Evolutionary conservation across 2,888 invertebrate genomes (phyloP).

Genomic region (Andrena minutula): DNA sequence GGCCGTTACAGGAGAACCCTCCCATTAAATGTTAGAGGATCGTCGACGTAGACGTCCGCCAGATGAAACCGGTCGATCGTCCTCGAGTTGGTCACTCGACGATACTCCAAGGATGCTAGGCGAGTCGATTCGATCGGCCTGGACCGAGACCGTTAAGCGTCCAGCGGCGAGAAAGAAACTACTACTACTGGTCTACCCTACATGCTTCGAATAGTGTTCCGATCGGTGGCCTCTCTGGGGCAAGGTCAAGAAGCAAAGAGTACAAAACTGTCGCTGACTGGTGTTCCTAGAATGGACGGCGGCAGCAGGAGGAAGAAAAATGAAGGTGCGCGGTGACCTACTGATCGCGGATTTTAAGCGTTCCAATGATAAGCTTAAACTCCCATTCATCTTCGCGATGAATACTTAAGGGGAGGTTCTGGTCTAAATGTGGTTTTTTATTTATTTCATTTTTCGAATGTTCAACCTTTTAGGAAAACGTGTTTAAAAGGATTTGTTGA

Average conservation of each 20-base stretch:
- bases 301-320: slow-evolving; percentile 55
- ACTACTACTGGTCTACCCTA: slow-evolving; percentile 54
- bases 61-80: slow-evolving; percentile 32
- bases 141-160: slow-evolving; percentile 69
- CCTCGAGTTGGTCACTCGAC: slow-evolving; percentile 37
- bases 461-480: too few relatives aligned
- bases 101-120: slow-evolving; percentile 60
- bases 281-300: slow-evolving; percentile 47
- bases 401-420: too few relatives aligned
- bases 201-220: slow-evolving; percentile 68
- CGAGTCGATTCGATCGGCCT: slow-evolving; percentile 61
- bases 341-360: slow-evolving; percentile 62
- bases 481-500: too few relatives aligned
- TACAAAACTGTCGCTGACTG: slow-evolving; percentile 72
- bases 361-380: too few relatives aligned
- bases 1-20: neutral
- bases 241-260: slow-evolving; percentile 75
- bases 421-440: too few relatives aligned
- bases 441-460: too few relatives aligned
- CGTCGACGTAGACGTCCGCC: neutral
- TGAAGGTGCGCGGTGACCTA: slow-evolving; percentile 60
- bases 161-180: slow-evolving; percentile 62
- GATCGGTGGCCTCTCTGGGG: slow-evolving; percentile 73
- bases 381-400: too few relatives aligned
- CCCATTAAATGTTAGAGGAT: neutral